These are phyloP conservation scores for Aplochiton taeniatus DNA, from an alignment of 2,797 vertebrate species.

Conservation along the genomic window DNA sequence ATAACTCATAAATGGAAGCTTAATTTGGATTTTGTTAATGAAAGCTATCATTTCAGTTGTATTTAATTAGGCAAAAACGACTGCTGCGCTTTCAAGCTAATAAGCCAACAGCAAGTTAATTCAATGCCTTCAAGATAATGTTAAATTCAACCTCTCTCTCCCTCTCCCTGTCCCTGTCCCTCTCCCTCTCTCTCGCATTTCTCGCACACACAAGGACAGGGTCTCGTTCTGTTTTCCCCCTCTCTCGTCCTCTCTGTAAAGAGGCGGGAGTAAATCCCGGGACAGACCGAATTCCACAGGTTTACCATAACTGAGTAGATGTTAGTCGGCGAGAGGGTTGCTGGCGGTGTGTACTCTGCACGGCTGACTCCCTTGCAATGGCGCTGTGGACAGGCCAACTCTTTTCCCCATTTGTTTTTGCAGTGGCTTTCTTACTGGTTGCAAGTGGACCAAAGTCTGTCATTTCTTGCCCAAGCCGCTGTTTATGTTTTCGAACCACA, in stretches of 20 bases:
- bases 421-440: constrained; percentile 59
- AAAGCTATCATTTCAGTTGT: no score
- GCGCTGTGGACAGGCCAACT: constrained; percentile 73
- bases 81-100: no score
- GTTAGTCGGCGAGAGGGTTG: constrained; percentile 38
- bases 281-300: constrained; percentile 34
- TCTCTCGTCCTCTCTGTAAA: not conserved
- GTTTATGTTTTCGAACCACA: constrained; percentile 93
- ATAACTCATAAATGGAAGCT: no score
- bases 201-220: not conserved
- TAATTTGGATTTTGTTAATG: no score
- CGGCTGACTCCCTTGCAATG: constrained; percentile 72
- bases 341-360: constrained; percentile 61
- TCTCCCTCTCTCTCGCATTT: constrained; percentile 2
- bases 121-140: constrained; percentile 2
- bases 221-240: not conserved
- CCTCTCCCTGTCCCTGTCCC: not conserved
- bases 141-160: constrained; percentile 48
- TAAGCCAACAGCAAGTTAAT: no score
- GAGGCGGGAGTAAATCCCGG: constrained; percentile 24
- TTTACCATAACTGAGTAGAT: constrained; percentile 23
- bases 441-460: constrained; percentile 60
- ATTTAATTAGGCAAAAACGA: no score
- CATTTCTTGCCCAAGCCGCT: constrained; percentile 88
- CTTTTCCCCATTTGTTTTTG: constrained; percentile 60